phyloP scores from a whole-genome alignment of 2,797 vertebrate genomes.

The Pseudomugil gertrudae region DNA sequence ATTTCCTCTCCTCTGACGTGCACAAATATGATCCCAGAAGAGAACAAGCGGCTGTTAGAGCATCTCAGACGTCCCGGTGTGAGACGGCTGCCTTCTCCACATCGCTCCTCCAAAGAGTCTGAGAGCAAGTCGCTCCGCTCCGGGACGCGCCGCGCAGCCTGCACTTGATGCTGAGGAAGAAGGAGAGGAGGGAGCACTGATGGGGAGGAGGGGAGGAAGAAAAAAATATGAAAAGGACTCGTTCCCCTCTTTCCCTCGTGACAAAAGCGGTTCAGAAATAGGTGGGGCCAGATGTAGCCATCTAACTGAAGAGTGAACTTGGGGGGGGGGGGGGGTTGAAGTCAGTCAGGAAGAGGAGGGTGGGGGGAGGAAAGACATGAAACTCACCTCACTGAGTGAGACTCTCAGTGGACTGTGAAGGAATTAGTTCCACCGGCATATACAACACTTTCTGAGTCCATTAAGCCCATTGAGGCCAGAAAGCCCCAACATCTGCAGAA shows the following conservation, averaged over 20 bases:
- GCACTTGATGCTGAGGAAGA: slow-evolving; percentile 83
- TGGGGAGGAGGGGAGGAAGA: slow-evolving; percentile 16
- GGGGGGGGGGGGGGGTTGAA: slow-evolving; percentile 53
- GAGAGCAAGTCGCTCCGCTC: slow-evolving; percentile 70
- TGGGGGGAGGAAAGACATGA: not conserved
- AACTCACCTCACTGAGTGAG: slow-evolving; percentile 14
- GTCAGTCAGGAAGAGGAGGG: slow-evolving; percentile 30
- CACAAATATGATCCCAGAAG: slow-evolving; percentile 62
- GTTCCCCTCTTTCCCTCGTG: slow-evolving; percentile 54
- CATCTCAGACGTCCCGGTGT: slow-evolving; percentile 73
- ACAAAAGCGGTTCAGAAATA: slow-evolving; percentile 78
- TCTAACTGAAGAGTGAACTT: slow-evolving; percentile 46
- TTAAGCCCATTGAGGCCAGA: slow-evolving; percentile 10
- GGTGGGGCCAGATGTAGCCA: slow-evolving; percentile 72
- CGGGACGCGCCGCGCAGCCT: slow-evolving; percentile 68
- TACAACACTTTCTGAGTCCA: slow-evolving; percentile 37
- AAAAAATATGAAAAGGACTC: slow-evolving; percentile 63
- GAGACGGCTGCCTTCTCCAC: slow-evolving; percentile 69
- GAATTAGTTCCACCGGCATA: slow-evolving; percentile 60
- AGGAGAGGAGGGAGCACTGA: slow-evolving; percentile 19
- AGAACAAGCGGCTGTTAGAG: slow-evolving; percentile 58
- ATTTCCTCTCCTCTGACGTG: slow-evolving; percentile 59
- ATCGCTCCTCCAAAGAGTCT: slow-evolving; percentile 73
- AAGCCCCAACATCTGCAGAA: slow-evolving; percentile 55
- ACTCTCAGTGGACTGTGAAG: slow-evolving; percentile 30